Evolutionary conservation across 1,140 invertebrate genomes (phyloP).

Genomic region (Lerema accius): DNA sequence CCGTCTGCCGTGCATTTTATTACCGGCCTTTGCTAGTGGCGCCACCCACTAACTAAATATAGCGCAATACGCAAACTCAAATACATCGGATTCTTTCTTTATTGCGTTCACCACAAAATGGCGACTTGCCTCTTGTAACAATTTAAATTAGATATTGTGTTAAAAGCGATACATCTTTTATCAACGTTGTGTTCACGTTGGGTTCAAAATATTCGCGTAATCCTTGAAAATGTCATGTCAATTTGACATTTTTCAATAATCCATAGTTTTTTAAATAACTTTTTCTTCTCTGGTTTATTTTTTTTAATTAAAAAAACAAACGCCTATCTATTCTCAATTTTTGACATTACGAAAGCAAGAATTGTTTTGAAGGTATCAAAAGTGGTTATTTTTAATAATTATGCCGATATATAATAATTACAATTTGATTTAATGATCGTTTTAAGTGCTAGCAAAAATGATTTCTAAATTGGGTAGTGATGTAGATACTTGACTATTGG

Average conservation of each 20-base stretch:
- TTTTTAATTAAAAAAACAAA: conserved; percentile 48
- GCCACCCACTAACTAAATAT: not conserved
- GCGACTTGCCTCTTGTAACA: conserved; percentile 4
- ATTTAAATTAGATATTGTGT: not conserved
- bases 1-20: too few relatives aligned
- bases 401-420: not conserved
- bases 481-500: not conserved
- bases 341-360: conserved; percentile 8
- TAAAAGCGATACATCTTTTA: not conserved
- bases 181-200: too few relatives aligned
- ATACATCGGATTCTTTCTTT: not conserved
- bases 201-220: too few relatives aligned
- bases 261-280: conserved; percentile 35
- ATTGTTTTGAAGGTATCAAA: conserved; percentile 21
- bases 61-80: not conserved
- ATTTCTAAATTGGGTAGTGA: not conserved
- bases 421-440: conserved; percentile 14
- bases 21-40: conserved; percentile 9
- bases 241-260: conserved; percentile 40
- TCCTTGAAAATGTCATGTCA: conserved; percentile 12
- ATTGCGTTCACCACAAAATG: conserved; percentile 27
- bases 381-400: conserved; percentile 7
- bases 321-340: conserved; percentile 37
- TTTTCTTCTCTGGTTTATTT: conserved; percentile 37
- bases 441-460: not conserved